Evolutionary conservation across 1,140 invertebrate species (phyloP), one percentile per base, ranked within the genome.

Genomic region (Drosophila arizonae): DNA sequence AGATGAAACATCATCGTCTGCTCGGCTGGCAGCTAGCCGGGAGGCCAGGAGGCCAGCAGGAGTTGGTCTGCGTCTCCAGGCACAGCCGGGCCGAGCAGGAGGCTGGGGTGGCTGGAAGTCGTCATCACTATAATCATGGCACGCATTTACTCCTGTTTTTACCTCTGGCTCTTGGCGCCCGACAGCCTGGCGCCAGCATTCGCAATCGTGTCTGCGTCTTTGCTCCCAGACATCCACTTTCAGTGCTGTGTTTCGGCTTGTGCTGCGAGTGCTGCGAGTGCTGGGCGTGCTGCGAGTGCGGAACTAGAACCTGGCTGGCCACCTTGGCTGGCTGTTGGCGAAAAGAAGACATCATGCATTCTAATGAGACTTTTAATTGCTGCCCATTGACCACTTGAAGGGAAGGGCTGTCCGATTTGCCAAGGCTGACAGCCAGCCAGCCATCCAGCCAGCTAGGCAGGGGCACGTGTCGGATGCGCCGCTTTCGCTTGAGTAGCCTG

Each of bases 51-150:
- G 21, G 21, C 21, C 21, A 24, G 21, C 21, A 13, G 54, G 33
- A 10, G 10, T 3, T 11, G 33, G 26, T 52, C 26, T 24, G 24
- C 69, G 64, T 62, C 73, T 64, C 39, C 26, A 46, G 66, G 63
- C 70, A 52, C 43, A 56, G 33, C 8, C 8, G 9, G 9, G 33
- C 33, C 6, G 6, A 9, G 36, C 10, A 8, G 5, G 5, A 46
- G 43, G 15, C 43, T 62, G 73, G 74, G 81, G 76, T 86, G 81
- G 89, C 82, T 86, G 81, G 89, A 80, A 87, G 82, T 90, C 89
- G 90, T 90, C 90, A 90, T 90, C 89, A 90, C 85, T 86, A 82
- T 90, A 90, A 90, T 90, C 90, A 90, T 90, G 90, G 85, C 82
- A 89, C 79, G 85, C 87, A 90, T 90, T 89, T 90, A 87, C 85